Evolutionary conservation across 2,888 invertebrate species (phyloP).

Genomic region (Drosophila subsilvestris): DNA sequence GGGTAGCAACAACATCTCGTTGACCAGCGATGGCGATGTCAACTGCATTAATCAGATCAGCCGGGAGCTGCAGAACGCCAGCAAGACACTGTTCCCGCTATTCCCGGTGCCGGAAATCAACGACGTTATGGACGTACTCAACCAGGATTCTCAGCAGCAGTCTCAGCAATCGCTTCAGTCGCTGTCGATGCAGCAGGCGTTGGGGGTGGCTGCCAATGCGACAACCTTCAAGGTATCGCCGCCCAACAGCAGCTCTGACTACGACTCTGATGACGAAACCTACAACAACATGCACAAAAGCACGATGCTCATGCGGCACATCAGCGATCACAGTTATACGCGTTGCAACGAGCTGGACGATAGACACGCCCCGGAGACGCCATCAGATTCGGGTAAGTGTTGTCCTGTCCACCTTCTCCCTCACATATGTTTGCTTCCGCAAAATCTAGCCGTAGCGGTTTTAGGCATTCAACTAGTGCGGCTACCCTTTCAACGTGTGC

Average conservation of each 20-base stretch:
- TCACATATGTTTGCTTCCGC: background rate
- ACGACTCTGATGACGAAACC: slow-evolving; percentile 67
- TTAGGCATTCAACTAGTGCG: slow-evolving; percentile 75
- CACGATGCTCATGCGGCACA: slow-evolving; percentile 52
- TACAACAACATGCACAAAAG: slow-evolving; percentile 35
- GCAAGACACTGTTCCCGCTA: slow-evolving; percentile 69
- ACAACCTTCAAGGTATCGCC: slow-evolving; percentile 46
- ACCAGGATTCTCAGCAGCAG: slow-evolving; percentile 29
- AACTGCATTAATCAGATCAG: slow-evolving; percentile 78
- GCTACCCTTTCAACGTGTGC: slow-evolving; percentile 37
- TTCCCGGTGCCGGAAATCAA: slow-evolving; percentile 33
- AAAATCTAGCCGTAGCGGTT: background rate
- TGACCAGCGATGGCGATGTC: slow-evolving; percentile 65
- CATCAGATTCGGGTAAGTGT: slow-evolving; percentile 94
- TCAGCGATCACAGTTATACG: slow-evolving; percentile 89
- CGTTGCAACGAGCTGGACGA: slow-evolving; percentile 86
- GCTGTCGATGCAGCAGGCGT: slow-evolving; percentile 4
- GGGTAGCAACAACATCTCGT: slow-evolving; percentile 84
- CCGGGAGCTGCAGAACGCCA: slow-evolving; percentile 82
- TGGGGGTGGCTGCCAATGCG: slow-evolving; percentile 19
- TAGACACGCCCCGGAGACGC: slow-evolving; percentile 92
- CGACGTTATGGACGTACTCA: slow-evolving; percentile 81
- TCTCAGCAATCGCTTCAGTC: slow-evolving; percentile 6
- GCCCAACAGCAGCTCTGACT: slow-evolving; percentile 56
- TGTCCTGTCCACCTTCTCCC: background rate